A percentile compares a stretch with the other conserved stretches of the same genome.
These are phyloP conservation scores for Proteles cristata DNA, from an alignment of 2,113 vertebrate species.

Conservation along the genomic window DNA sequence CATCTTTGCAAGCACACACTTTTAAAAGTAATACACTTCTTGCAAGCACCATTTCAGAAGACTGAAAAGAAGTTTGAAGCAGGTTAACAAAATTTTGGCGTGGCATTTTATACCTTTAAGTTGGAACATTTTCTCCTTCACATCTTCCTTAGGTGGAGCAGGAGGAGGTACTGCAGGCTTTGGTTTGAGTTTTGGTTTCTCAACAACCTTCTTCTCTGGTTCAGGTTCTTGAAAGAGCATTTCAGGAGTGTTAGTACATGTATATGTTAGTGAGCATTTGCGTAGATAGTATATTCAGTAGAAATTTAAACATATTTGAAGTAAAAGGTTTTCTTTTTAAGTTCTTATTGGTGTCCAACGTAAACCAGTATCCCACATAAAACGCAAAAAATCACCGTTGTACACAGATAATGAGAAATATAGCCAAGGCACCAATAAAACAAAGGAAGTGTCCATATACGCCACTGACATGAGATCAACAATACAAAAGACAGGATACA, in stretches of 20 bases:
- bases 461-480: background rate
- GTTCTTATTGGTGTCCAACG: background rate
- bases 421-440: background rate
- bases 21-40: slow-evolving; percentile 36
- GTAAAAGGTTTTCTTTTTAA: slow-evolving; percentile 3
- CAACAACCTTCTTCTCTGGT: slow-evolving; percentile 87
- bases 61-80: slow-evolving; percentile 46
- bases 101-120: slow-evolving; percentile 87
- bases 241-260: slow-evolving; percentile 79
- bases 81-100: slow-evolving; percentile 57
- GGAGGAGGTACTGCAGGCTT: slow-evolving; percentile 81
- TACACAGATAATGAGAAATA: slow-evolving; percentile 27
- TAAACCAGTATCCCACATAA: slow-evolving; percentile 44
- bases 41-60: slow-evolving; percentile 63
- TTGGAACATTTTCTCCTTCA: slow-evolving; percentile 86
- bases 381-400: slow-evolving; percentile 51
- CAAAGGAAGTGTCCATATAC: background rate
- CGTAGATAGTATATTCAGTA: background rate
- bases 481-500: background rate
- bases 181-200: slow-evolving; percentile 87
- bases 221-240: slow-evolving; percentile 87
- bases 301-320: slow-evolving; percentile 19
- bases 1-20: slow-evolving; percentile 57
- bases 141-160: slow-evolving; percentile 85
- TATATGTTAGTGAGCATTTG: background rate